Evolutionary conservation across 2,888 invertebrate species (phyloP).

Genomic region (Trachelus stipa): DNA sequence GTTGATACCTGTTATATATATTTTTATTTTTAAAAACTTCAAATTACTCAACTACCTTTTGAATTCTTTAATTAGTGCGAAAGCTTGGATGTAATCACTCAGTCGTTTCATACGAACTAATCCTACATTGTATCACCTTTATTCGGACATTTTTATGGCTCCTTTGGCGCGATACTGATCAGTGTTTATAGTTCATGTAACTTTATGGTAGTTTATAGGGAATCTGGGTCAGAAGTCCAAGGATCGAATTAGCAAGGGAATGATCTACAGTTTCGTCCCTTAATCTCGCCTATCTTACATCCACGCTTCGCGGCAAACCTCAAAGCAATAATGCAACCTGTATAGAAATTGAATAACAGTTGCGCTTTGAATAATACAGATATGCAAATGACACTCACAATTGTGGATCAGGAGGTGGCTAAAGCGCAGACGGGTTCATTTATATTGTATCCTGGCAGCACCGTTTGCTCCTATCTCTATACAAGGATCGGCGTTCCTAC

Average conservation of each 20-base stretch:
- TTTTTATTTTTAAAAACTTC: background rate
- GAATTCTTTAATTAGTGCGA: background rate
- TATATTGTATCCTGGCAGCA: conserved; percentile 57
- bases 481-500: background rate
- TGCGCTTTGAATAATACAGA: conserved; percentile 63
- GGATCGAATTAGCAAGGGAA: background rate
- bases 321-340: conserved; percentile 58
- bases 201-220: background rate
- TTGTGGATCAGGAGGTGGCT: conserved; percentile 27
- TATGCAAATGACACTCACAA: conserved; percentile 56
- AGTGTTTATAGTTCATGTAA: background rate
- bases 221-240: background rate
- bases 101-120: background rate
- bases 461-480: conserved; percentile 13
- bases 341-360: conserved; percentile 62
- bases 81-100: background rate
- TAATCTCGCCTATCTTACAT: background rate
- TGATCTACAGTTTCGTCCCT: background rate
- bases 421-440: conserved; percentile 55
- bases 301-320: conserved; percentile 16
- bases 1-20: background rate
- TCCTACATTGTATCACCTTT: background rate
- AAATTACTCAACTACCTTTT: background rate
- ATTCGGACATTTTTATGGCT: background rate
- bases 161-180: background rate